A percentile compares a stretch with the other conserved stretches of the same genome.
Conservation (phyloP, 1,140 invertebrate genomes). For the Drosophila rufa region DNA sequence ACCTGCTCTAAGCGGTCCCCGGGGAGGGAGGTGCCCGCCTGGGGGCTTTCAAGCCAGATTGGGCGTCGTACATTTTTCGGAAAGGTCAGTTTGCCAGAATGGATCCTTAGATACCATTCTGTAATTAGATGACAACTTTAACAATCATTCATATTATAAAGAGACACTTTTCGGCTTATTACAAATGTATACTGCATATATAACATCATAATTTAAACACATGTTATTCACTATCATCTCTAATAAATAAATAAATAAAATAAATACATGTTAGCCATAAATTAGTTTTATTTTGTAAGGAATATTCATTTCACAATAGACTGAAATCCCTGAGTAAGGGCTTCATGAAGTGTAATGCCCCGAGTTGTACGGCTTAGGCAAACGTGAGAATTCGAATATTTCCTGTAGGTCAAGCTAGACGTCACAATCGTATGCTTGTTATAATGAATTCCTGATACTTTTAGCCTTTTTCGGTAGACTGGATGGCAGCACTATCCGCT, state of each 20-base stretch:
- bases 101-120: neutral
- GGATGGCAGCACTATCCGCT: slow-evolving; percentile 7
- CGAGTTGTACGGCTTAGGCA: neutral
- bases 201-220: neutral
- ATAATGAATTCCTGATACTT: slow-evolving; percentile 9
- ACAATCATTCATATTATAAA: too few relatives aligned
- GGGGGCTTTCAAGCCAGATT: slow-evolving; percentile 21
- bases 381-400: slow-evolving; percentile 15
- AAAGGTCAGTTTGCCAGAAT: slow-evolving; percentile 4
- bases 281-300: neutral
- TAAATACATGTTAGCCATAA: neutral
- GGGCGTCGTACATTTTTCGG: neutral
- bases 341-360: neutral
- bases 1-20: slow-evolving; percentile 21
- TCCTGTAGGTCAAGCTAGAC: slow-evolving; percentile 4
- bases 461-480: slow-evolving; percentile 7
- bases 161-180: too few relatives aligned
- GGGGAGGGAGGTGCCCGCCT: neutral
- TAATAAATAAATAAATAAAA: too few relatives aligned
- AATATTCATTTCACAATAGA: slow-evolving; percentile 7
- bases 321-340: neutral
- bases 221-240: neutral
- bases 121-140: neutral
- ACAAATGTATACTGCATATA: too few relatives aligned
- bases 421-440: slow-evolving; percentile 6